Percentiles rank a stretch among this genome's conserved stretches.
Conservation (phyloP, 2,888 invertebrate genomes). For the Trimorus sp. region DNA sequence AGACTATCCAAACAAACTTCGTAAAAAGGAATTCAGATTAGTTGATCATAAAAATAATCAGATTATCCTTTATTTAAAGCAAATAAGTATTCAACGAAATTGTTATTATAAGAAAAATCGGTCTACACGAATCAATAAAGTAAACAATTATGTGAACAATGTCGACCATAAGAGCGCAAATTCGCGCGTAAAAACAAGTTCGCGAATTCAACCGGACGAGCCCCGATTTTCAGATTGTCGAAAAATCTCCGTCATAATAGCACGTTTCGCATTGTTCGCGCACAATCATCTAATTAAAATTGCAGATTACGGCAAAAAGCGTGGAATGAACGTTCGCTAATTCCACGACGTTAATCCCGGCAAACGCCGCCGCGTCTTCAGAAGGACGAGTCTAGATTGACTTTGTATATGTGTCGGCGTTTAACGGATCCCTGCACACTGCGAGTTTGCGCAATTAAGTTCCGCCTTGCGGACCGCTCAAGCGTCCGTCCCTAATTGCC, state of each 20-base stretch:
- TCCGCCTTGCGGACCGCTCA: constrained; percentile 74
- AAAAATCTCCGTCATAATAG: constrained; percentile 14
- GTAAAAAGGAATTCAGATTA: no score
- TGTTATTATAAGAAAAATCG: no score
- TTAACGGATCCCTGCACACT: constrained; percentile 71
- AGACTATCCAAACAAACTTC: no score
- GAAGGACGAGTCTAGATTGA: constrained; percentile 38
- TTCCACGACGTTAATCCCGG: not conserved
- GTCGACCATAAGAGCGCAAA: no score
- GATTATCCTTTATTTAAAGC: no score
- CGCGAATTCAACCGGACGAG: constrained; percentile 25
- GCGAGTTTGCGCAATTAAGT: constrained; percentile 74
- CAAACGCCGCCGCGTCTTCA: not conserved
- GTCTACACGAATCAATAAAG: no score
- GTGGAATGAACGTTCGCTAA: no score
- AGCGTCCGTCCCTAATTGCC: constrained; percentile 72
- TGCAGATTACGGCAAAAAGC: no score
- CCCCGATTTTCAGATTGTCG: constrained; percentile 4
- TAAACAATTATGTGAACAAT: no score
- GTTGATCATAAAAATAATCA: no score
- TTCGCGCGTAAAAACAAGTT: constrained; percentile 33
- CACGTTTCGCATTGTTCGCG: no score
- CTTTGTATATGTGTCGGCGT: constrained; percentile 59
- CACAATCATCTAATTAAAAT: not conserved
- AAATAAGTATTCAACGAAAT: no score